These are phyloP conservation scores for Aegotheles bennettii DNA, from an alignment of 2,113 vertebrate genomes.

Conservation along the genomic window DNA sequence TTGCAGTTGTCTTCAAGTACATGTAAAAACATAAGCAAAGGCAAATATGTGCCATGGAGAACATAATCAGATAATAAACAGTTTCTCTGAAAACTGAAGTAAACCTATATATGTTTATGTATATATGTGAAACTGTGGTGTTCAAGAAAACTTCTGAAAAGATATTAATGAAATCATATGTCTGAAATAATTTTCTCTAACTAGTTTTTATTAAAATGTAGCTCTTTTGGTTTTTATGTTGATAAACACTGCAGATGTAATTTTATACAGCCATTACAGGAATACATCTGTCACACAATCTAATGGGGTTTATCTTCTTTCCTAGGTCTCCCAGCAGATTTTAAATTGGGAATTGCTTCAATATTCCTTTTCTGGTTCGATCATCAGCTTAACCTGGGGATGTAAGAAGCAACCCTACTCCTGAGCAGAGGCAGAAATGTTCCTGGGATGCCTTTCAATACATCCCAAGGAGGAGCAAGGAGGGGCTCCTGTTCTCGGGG, in stretches of 20 bases:
- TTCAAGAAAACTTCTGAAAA: neutral
- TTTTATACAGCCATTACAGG: neutral
- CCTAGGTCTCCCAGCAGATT: neutral
- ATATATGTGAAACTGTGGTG: neutral
- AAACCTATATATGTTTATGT: too few species aligned
- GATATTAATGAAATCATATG: neutral
- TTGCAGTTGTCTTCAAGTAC: neutral
- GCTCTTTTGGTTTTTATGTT: neutral
- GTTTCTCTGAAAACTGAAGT: neutral
- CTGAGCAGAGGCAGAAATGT: neutral
- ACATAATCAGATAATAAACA: neutral
- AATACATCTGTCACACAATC: accelerated
- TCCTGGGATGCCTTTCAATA: neutral
- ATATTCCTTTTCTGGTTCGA: neutral
- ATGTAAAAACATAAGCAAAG: neutral
- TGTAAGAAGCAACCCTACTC: neutral
- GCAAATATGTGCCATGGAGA: neutral
- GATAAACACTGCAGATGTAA: neutral
- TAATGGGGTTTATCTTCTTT: neutral
- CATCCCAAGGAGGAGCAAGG: too few species aligned
- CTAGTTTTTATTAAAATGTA: neutral
- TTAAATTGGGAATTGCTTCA: neutral
- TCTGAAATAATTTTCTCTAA: neutral
- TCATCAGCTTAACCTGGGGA: too few species aligned
- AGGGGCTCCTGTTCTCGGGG: accelerated